Conservation (phyloP, 2,113 vertebrate genomes). For the Atlantisia rogersi region DNA sequence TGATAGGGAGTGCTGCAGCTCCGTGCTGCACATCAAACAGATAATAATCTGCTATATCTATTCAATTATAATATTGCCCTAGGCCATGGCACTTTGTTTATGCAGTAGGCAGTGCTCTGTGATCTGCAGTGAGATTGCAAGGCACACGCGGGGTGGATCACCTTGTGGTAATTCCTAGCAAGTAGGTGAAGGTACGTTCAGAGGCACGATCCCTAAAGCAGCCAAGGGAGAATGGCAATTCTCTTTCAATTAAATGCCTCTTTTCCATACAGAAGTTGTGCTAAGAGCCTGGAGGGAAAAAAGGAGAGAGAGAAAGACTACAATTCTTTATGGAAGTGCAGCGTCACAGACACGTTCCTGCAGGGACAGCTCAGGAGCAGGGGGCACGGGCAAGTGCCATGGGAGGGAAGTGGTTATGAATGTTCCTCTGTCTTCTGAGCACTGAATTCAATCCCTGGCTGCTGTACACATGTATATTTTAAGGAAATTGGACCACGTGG, state of each 20-base stretch:
- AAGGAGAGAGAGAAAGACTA: neutral
- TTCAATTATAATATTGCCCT: constrained; percentile 60
- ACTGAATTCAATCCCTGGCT: neutral
- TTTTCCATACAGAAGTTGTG: neutral
- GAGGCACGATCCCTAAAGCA: neutral
- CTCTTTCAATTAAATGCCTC: neutral
- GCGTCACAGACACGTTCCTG: neutral
- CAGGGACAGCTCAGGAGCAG: neutral
- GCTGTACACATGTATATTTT: neutral
- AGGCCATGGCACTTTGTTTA: constrained; percentile 14
- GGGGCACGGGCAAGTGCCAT: fast-evolving
- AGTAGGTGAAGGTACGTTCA: neutral
- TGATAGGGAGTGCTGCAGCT: constrained; percentile 1
- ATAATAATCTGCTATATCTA: constrained; percentile 47
- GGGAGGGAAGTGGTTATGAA: neutral
- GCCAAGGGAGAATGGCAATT: neutral
- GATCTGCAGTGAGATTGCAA: constrained; percentile 18
- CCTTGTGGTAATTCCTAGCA: neutral
- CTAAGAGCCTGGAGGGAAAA: neutral
- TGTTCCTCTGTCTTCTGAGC: neutral
- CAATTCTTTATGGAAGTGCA: neutral
- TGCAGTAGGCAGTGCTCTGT: constrained; percentile 8
- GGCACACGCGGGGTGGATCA: neutral
- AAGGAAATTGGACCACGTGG: neutral
- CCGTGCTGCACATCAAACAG: neutral